Percentiles rank a stretch among this genome's conserved stretches.
Evolutionary conservation across 35 echinoderm and acorn worm species (phyloP).

Genomic region (Amphiura filiformis): DNA sequence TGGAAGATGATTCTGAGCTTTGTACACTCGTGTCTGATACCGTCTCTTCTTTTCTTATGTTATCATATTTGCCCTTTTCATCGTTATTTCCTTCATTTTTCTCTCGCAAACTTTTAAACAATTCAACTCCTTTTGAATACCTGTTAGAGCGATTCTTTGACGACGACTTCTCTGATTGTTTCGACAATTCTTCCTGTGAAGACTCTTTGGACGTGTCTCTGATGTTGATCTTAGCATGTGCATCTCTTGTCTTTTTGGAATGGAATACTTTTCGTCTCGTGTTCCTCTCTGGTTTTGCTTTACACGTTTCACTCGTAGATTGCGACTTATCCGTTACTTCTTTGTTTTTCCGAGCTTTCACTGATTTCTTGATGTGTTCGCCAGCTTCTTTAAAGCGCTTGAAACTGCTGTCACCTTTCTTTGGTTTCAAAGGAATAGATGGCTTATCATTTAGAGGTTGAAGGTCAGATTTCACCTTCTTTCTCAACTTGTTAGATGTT

Average conservation of each 20-base stretch:
- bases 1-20: no score
- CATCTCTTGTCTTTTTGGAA: slow-evolving; percentile 1
- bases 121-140: background rate
- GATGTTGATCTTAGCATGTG: background rate
- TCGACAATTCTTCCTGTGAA: background rate
- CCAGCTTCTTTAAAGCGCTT: background rate
- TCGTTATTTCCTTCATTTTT: background rate
- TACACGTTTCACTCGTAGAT: background rate
- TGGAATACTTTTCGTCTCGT: background rate
- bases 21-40: no score
- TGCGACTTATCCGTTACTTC: no score
- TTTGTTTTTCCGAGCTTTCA: background rate
- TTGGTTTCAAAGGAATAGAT: background rate
- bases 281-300: background rate
- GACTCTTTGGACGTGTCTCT: background rate
- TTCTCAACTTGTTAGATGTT: no score
- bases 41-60: no score
- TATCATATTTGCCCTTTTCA: no score
- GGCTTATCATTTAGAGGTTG: background rate
- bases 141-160: background rate
- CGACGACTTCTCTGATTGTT: background rate
- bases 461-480: no score
- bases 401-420: background rate
- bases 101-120: background rate
- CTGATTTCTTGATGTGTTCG: background rate